phyloP scores from a whole-genome alignment of 2,797 vertebrate genomes.

The Perdix hodgsoniae region DNA sequence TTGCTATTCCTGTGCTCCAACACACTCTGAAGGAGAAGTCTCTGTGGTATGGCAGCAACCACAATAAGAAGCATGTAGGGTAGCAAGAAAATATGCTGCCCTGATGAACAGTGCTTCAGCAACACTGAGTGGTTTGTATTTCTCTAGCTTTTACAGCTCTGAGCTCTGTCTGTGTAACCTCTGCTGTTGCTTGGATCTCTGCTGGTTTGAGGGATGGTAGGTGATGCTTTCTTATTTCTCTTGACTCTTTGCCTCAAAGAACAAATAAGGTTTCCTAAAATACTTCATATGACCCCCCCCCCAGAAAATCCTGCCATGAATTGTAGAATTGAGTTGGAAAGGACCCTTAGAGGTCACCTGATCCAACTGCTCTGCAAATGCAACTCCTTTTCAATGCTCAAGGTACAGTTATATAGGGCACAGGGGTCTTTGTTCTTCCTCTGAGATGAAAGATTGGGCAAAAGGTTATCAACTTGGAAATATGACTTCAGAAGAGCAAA shows the following conservation, averaged over 20 bases:
- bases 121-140: not conserved
- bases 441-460: not conserved
- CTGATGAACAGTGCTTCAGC: not conserved
- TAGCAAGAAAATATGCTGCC: not conserved
- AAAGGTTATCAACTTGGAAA: not conserved
- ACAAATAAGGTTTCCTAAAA: not conserved
- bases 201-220: not conserved
- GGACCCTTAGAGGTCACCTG: no score
- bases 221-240: not conserved
- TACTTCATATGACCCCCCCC: not conserved
- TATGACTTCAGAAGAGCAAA: not conserved
- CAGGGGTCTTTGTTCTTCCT: not conserved
- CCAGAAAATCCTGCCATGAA: not conserved
- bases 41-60: not conserved
- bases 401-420: not conserved
- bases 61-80: not conserved
- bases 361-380: no score
- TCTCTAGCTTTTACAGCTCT: not conserved
- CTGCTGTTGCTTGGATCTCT: not conserved
- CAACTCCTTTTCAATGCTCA: not conserved
- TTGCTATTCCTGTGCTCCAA: not conserved
- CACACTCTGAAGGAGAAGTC: not conserved
- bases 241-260: accelerated
- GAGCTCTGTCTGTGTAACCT: not conserved
- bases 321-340: no score